phyloP scores from a whole-genome alignment of 1,140 invertebrate genomes.

The Eumeta japonica region DNA sequence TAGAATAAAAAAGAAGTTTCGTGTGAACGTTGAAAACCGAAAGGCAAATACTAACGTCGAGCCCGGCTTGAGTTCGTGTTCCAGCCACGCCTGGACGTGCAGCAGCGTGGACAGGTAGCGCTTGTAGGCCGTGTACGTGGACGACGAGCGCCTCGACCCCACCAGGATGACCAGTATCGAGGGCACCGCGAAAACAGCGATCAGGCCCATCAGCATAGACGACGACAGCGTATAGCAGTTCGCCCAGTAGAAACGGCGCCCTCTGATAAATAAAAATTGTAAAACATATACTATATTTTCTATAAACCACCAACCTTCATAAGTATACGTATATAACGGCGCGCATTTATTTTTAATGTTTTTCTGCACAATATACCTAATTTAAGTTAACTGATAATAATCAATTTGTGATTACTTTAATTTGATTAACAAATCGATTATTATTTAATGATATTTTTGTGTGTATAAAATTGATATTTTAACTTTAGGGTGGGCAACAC shows the following conservation, averaged over 20 bases:
- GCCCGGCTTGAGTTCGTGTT: conserved; percentile 59
- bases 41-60: conserved; percentile 59
- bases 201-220: conserved; percentile 63
- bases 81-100: conserved; percentile 75
- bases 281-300: conserved; percentile 1
- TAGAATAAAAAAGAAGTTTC: background rate
- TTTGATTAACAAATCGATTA: no score
- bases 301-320: background rate
- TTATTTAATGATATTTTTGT: no score
- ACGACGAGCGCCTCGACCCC: conserved; percentile 65
- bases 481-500: no score
- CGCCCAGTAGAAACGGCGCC: conserved; percentile 64
- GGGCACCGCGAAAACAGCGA: conserved; percentile 63
- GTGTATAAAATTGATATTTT: no score
- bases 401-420: no score
- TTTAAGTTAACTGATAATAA: no score
- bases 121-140: conserved; percentile 65
- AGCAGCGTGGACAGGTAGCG: conserved; percentile 73
- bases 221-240: conserved; percentile 62
- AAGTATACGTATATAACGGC: no score
- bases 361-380: no score
- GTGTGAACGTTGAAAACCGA: background rate
- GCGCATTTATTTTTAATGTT: no score
- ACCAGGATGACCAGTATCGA: conserved; percentile 65
- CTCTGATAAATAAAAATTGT: conserved; percentile 58